Percentiles rank a stretch among this genome's conserved stretches.
phyloP scores from a whole-genome alignment of 2,888 invertebrate species.

The Eupithecia pulchellata region DNA sequence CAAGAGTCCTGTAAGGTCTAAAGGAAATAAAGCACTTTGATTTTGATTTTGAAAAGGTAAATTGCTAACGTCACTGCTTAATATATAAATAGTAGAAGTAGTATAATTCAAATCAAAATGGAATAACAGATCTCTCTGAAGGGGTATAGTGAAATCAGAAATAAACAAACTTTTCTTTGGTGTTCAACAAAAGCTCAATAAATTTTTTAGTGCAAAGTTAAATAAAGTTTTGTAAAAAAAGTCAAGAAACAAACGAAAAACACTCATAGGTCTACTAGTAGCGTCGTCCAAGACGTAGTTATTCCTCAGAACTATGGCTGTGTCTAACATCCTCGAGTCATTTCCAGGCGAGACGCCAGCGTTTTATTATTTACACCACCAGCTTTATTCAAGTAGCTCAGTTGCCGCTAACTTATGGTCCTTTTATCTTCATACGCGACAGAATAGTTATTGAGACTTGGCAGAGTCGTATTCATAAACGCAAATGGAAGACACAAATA shows the following conservation, averaged over 20 bases:
- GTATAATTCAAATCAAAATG: no score
- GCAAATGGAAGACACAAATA: conserved; percentile 11
- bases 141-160: no score
- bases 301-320: conserved; percentile 51
- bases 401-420: conserved; percentile 38
- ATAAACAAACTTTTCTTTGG: no score
- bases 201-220: not conserved
- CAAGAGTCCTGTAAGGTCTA: no score
- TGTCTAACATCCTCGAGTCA: conserved; percentile 59
- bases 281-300: conserved; percentile 24
- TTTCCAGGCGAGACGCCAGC: conserved; percentile 51
- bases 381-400: conserved; percentile 46
- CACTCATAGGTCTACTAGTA: not conserved
- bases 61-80: no score
- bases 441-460: conserved; percentile 38
- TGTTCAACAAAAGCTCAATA: not conserved
- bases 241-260: not conserved
- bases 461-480: conserved; percentile 30
- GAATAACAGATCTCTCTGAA: no score
- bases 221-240: not conserved
- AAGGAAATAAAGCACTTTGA: no score
- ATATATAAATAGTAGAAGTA: no score
- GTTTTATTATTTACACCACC: conserved; percentile 47
- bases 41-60: no score
- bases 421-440: conserved; percentile 36